These are phyloP conservation scores for Xenopus borealis DNA, from an alignment of 2,113 vertebrate species.

Conservation along the genomic window DNA sequence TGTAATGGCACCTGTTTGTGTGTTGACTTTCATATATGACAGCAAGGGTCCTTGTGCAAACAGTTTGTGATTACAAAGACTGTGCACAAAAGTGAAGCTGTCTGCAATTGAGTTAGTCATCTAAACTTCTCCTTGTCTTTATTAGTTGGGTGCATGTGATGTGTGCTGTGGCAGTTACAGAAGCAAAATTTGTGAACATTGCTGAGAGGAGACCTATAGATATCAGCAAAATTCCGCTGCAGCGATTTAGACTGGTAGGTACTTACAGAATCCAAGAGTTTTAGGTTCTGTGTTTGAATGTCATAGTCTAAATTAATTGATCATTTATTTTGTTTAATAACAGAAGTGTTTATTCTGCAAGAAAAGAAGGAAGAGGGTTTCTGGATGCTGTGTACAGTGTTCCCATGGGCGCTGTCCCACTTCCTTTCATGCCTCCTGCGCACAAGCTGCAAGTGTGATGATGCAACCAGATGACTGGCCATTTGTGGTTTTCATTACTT, in stretches of 20 bases:
- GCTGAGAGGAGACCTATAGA: slow-evolving; percentile 88
- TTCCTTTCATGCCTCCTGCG: slow-evolving; percentile 93
- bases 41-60: too few species aligned
- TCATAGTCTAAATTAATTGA: neutral
- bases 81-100: too few species aligned
- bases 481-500: slow-evolving; percentile 94
- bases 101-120: too few species aligned
- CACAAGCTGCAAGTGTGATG: slow-evolving; percentile 90
- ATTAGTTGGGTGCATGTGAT: slow-evolving; percentile 94
- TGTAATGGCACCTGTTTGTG: too few species aligned
- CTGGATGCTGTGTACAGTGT: slow-evolving; percentile 93
- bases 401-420: slow-evolving; percentile 95
- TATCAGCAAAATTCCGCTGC: slow-evolving; percentile 86
- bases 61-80: too few species aligned
- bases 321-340: neutral
- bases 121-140: neutral
- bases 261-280: neutral
- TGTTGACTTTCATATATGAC: too few species aligned
- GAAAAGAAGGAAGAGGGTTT: slow-evolving; percentile 88
- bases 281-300: neutral
- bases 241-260: slow-evolving; percentile 90
- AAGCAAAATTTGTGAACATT: slow-evolving; percentile 92
- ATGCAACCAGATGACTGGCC: slow-evolving; percentile 98
- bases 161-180: slow-evolving; percentile 91
- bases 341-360: slow-evolving; percentile 97